A percentile compares a stretch with the other conserved stretches of the same genome.
These are phyloP conservation scores for Antitype chi DNA, from an alignment of 2,888 invertebrate genomes.

Conservation along the genomic window DNA sequence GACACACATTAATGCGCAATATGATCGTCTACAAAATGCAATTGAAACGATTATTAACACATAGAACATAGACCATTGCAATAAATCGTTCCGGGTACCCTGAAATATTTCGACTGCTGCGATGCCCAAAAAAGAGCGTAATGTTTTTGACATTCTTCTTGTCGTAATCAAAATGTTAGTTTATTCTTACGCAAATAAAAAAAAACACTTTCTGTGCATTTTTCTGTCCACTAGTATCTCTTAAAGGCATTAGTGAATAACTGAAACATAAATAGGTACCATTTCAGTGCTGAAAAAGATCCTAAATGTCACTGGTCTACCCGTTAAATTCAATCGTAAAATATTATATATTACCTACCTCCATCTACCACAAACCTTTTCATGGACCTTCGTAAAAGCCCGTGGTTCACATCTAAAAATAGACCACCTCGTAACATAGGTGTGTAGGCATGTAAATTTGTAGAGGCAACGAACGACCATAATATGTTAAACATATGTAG, in stretches of 20 bases:
- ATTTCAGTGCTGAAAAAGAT: background rate
- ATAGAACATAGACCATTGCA: too few relatives aligned
- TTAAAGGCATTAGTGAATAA: background rate
- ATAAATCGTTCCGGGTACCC: too few relatives aligned
- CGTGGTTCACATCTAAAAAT: constrained; percentile 46
- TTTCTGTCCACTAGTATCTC: background rate
- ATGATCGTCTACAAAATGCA: too few relatives aligned
- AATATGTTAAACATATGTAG: constrained; percentile 10
- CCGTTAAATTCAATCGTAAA: constrained; percentile 38
- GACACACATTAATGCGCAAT: too few relatives aligned
- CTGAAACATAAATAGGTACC: background rate
- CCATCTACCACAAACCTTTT: constrained; percentile 32
- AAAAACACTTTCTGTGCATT: background rate
- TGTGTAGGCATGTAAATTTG: constrained; percentile 25
- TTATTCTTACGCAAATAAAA: background rate
- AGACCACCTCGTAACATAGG: constrained; percentile 10
- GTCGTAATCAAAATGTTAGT: background rate
- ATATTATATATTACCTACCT: constrained; percentile 40
- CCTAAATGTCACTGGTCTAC: background rate
- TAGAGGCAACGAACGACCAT: constrained; percentile 7
- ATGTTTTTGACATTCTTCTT: background rate
- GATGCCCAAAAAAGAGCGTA: background rate
- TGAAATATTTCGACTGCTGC: background rate
- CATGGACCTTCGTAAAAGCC: constrained; percentile 29
- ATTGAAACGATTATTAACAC: too few relatives aligned